Evolutionary conservation across 2,113 vertebrate genomes (phyloP), one percentile per base, ranked within the genome.

Genomic region (Formicarius rufipectus): DNA sequence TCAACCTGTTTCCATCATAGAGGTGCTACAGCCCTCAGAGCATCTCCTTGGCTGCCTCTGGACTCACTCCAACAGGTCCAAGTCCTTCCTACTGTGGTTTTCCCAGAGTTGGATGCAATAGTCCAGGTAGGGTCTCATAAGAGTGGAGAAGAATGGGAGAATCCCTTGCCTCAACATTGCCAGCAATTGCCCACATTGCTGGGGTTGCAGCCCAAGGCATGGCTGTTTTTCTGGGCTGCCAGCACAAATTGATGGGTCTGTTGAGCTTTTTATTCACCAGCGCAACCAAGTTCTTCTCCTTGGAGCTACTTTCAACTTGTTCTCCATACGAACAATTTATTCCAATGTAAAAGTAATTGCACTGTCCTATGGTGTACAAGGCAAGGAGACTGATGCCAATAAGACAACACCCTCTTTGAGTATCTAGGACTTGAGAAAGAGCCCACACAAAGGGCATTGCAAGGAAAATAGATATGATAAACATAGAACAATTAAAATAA

Each of bases 291-390:
- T 22, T 30, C 40, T 31, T 35, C 71, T 62, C 55, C 44, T 9
- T n/a, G 31, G 25, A 21, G 12, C 25, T 62, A 4, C 20, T 31
- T 10, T 68, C 39, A 40, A 22, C 7, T 24, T 25, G 19, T 27
- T 55, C 49, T 19, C 35, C 35, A 63, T 4, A 19, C 14, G 18
- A 74, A 22, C 5, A 74, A 59, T 23, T 56, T 72, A 31, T 89
- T 60, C 24, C 13, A 27, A 19, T 37, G 30, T 40, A 60, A 81
- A 81, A 55, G 7, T 30, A 58, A 37, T 27, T 56, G 5, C 39
- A 11, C 6, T 25, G 14, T 5, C 44, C 15, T 40, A 3, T 0
- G 0, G 15, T 20, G 20, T 18, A 23, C 6, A 33, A 67, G 27
- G 16, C n/a, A 63, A 11, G 6, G 14, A 37, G 10, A 49, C 20